phyloP scores from a whole-genome alignment of 2,888 invertebrate genomes.

The Eumerus sabulonum region DNA sequence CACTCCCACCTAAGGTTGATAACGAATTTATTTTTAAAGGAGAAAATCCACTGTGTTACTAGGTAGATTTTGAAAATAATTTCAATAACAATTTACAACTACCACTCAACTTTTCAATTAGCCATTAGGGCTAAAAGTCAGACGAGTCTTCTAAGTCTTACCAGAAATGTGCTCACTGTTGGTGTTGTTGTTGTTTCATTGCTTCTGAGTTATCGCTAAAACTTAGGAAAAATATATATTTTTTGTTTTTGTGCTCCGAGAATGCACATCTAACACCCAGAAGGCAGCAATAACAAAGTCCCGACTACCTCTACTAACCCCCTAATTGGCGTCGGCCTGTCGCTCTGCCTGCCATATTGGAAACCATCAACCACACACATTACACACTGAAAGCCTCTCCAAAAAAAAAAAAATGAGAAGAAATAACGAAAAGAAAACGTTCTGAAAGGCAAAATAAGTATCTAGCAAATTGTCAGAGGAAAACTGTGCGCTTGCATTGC shows the following conservation, averaged over 20 bases:
- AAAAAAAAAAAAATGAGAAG: constrained; percentile 25
- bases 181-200: constrained; percentile 17
- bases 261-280: constrained; percentile 63
- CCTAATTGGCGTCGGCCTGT: constrained; percentile 61
- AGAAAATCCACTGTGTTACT: constrained; percentile 11
- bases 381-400: constrained; percentile 34
- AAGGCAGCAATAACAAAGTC: constrained; percentile 25
- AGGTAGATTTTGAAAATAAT: constrained; percentile 38
- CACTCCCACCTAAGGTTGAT: constrained; percentile 13
- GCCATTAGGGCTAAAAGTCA: constrained; percentile 7
- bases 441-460: neutral
- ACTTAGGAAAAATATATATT: constrained; percentile 36
- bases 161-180: constrained; percentile 28
- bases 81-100: constrained; percentile 38
- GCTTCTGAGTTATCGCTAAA: constrained; percentile 43
- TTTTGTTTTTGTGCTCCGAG: constrained; percentile 9
- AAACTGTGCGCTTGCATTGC: constrained; percentile 49
- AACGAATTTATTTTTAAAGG: constrained; percentile 21
- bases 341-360: constrained; percentile 49
- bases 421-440: no score
- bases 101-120: constrained; percentile 41
- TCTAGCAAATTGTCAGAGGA: constrained; percentile 34
- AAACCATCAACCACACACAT: constrained; percentile 50
- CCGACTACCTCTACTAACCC: constrained; percentile 44
- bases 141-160: constrained; percentile 5